phyloP scores from a whole-genome alignment of 1,140 invertebrate genomes.

The Dreissena polymorpha region DNA sequence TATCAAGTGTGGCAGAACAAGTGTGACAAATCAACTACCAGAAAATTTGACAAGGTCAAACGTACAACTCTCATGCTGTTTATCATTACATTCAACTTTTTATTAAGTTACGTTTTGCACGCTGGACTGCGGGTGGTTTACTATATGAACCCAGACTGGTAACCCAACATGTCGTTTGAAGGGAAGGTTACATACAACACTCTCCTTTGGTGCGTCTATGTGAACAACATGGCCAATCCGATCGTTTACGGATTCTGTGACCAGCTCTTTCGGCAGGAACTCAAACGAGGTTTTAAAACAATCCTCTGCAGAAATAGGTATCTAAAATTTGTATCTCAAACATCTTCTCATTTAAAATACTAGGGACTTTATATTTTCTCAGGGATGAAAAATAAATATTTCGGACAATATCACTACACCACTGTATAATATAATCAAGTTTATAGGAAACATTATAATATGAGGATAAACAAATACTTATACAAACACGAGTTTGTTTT shows the following conservation, averaged over 20 bases:
- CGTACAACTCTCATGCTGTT: conserved; percentile 1
- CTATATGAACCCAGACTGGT: not conserved
- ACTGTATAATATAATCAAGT: too few relatives aligned
- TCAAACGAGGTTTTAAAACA: not conserved
- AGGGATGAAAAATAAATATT: too few relatives aligned
- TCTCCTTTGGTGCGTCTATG: conserved; percentile 2
- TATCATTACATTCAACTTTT: not conserved
- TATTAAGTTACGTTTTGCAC: conserved; percentile 4
- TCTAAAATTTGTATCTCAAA: too few relatives aligned
- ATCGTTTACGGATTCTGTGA: conserved; percentile 14
- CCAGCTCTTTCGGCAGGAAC: not conserved
- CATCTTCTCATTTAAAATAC: too few relatives aligned
- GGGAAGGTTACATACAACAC: conserved; percentile 7
- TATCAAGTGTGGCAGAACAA: not conserved
- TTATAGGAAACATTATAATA: too few relatives aligned
- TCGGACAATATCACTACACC: too few relatives aligned
- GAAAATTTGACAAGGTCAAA: not conserved
- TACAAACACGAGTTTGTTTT: too few relatives aligned
- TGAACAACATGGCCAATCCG: conserved; percentile 14
- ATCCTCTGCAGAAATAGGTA: not conserved
- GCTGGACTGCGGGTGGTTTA: not conserved
- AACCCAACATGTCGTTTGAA: not conserved
- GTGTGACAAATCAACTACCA: not conserved
- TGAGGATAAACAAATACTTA: too few relatives aligned
- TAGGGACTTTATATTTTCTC: too few relatives aligned